These are phyloP conservation scores for Tetragonisca angustula DNA, from an alignment of 2,888 invertebrate species.

Conservation along the genomic window DNA sequence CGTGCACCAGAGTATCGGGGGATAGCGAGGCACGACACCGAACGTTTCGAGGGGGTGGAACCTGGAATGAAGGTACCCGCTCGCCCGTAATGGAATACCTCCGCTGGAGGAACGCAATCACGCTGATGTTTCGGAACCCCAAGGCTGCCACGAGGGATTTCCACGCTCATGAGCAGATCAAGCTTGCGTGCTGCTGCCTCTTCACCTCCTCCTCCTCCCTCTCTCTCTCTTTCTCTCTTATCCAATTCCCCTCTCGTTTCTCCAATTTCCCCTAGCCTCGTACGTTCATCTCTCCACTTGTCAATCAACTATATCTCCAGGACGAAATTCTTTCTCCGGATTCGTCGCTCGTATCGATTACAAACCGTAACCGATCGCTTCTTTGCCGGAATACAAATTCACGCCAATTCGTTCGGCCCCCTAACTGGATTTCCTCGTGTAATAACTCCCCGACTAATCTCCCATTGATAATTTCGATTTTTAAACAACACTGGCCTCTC, in stretches of 20 bases:
- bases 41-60: slow-evolving; percentile 62
- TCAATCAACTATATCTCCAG: slow-evolving; percentile 56
- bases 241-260: slow-evolving; percentile 46
- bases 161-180: slow-evolving; percentile 83
- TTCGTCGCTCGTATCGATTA: slow-evolving; percentile 4
- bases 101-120: slow-evolving; percentile 82
- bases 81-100: slow-evolving; percentile 83
- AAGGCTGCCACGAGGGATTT: slow-evolving; percentile 83
- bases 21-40: slow-evolving; percentile 36
- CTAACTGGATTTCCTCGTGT: neutral
- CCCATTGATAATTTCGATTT: no score
- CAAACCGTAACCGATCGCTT: neutral
- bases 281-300: slow-evolving; percentile 25
- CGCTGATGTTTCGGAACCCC: slow-evolving; percentile 83
- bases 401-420: neutral
- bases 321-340: slow-evolving; percentile 29
- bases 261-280: slow-evolving; percentile 45
- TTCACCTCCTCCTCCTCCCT: slow-evolving; percentile 42
- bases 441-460: neutral
- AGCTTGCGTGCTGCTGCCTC: slow-evolving; percentile 76
- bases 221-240: slow-evolving; percentile 62
- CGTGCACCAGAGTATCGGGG: slow-evolving; percentile 54
- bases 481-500: no score
- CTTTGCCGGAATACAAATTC: neutral
- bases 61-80: slow-evolving; percentile 73